phyloP scores from a whole-genome alignment of 1,140 invertebrate genomes.

The Ceratosolen solmsi region DNA sequence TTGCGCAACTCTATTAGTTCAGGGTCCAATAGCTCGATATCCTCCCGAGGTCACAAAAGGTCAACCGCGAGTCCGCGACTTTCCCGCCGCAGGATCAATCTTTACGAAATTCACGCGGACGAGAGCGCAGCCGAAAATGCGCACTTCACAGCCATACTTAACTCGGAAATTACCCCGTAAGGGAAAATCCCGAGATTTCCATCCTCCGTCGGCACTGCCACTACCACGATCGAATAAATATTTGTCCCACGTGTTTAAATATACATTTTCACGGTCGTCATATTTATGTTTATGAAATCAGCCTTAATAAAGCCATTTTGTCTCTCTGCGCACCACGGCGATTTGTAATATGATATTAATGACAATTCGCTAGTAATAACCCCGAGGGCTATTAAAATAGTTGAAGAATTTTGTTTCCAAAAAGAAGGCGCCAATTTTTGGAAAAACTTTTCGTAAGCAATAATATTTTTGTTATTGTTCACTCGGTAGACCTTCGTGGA shows the following conservation, averaged over 20 bases:
- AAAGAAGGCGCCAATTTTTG: neutral
- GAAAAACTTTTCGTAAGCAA: neutral
- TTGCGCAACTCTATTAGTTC: neutral
- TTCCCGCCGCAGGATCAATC: too few relatives aligned
- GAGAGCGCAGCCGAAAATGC: too few relatives aligned
- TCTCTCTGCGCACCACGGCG: neutral
- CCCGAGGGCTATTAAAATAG: neutral
- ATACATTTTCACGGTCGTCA: neutral
- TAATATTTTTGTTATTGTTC: neutral
- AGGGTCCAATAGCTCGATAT: neutral
- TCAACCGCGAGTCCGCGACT: neutral
- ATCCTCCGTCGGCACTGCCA: neutral
- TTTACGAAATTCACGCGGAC: too few relatives aligned
- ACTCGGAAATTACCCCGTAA: constrained; percentile 27
- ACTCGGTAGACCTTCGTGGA: neutral
- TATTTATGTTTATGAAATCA: constrained; percentile 5
- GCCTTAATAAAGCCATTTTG: neutral
- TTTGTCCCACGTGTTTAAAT: constrained; percentile 31
- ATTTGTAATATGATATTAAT: neutral
- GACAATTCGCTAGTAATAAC: neutral
- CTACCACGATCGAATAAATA: constrained; percentile 29
- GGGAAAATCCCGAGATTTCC: constrained; percentile 5
- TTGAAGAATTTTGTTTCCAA: neutral
- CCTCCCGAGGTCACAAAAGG: constrained; percentile 12
- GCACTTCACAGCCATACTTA: too few relatives aligned